These are phyloP conservation scores for Drosophila punjabiensis DNA, from an alignment of 1,140 invertebrate genomes.

Conservation along the genomic window DNA sequence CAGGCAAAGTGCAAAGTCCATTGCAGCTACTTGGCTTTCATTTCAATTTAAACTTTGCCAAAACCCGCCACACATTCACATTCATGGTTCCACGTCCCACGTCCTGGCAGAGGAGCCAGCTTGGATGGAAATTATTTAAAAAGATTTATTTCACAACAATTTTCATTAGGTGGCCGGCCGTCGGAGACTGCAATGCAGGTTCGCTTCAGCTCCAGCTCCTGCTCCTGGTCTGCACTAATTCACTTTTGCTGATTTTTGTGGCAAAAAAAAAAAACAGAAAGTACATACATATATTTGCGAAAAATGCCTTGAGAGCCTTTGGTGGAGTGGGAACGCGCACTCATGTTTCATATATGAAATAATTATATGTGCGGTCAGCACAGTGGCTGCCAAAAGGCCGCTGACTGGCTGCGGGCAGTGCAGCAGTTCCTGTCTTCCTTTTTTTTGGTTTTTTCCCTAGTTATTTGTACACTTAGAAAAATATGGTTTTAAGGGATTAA, in stretches of 20 bases:
- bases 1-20: constrained; percentile 80
- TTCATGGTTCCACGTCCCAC: not conserved
- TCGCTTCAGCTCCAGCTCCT: not conserved
- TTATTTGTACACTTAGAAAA: constrained; percentile 1
- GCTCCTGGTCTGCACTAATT: constrained; percentile 61
- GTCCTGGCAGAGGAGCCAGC: not conserved
- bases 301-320: constrained; percentile 56
- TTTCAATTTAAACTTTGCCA: constrained; percentile 80
- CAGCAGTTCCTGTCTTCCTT: constrained; percentile 27
- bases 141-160: constrained; percentile 84
- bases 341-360: constrained; percentile 81
- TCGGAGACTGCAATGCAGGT: constrained; percentile 71
- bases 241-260: constrained; percentile 76
- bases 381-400: constrained; percentile 38
- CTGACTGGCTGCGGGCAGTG: constrained; percentile 68
- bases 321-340: constrained; percentile 15
- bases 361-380: constrained; percentile 81
- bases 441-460: constrained; percentile 24
- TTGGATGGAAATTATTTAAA: constrained; percentile 78
- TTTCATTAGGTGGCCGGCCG: constrained; percentile 73
- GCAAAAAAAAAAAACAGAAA: constrained; percentile 25
- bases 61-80: constrained; percentile 41
- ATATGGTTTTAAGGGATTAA: not conserved
- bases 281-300: constrained; percentile 38
- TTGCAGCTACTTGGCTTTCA: constrained; percentile 81